Conservation (phyloP, 2,113 vertebrate genomes). For the Rallus limicola region DNA sequence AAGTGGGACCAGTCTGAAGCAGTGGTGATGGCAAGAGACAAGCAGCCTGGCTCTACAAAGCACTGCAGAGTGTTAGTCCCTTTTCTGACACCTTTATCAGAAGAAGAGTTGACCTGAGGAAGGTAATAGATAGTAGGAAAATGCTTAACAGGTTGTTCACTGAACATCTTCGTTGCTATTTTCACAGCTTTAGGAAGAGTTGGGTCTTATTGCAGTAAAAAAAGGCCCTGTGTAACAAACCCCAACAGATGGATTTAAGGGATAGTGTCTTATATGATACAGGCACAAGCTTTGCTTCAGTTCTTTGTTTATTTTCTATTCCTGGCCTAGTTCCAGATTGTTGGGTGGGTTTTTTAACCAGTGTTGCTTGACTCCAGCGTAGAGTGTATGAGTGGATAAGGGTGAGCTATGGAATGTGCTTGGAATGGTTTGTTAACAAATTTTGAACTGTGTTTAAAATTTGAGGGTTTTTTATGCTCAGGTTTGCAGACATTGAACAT, state of each 20-base stretch:
- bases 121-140: not conserved
- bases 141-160: not conserved
- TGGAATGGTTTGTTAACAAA: not conserved
- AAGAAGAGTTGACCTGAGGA: not conserved
- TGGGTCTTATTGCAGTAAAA: not conserved
- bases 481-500: not conserved
- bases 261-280: not conserved
- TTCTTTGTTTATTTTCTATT: not conserved
- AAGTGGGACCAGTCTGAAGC: not conserved
- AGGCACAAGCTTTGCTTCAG: not conserved
- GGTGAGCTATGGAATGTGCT: not conserved
- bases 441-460: not conserved
- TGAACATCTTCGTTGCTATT: not conserved
- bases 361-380: not conserved
- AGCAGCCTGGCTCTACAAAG: fast-evolving
- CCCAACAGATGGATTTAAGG: not conserved
- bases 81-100: not conserved
- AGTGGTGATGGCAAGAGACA: not conserved
- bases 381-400: not conserved
- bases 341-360: not conserved
- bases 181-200: not conserved
- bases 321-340: not conserved
- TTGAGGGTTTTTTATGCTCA: not conserved
- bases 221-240: not conserved
- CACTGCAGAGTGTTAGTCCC: not conserved